These are phyloP conservation scores for Doris montereyensis DNA, from an alignment of 2,888 invertebrate genomes.

Conservation along the genomic window DNA sequence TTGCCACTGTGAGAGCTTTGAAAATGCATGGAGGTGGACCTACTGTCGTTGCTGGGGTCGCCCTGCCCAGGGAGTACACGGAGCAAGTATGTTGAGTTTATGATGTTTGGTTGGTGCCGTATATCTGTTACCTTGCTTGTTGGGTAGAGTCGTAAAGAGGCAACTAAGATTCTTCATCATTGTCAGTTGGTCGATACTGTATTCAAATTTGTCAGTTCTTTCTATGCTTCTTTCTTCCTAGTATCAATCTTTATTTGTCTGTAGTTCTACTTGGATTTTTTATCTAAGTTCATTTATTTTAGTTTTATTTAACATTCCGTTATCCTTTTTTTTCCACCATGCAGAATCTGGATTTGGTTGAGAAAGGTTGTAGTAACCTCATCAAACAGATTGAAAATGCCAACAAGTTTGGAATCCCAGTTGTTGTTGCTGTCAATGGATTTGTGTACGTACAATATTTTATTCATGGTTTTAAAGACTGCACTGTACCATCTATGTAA, in stretches of 20 bases:
- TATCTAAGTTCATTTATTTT: too few species aligned
- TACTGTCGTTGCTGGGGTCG: constrained; percentile 85
- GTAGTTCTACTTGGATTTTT: too few species aligned
- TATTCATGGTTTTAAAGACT: too few species aligned
- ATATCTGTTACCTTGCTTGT: too few species aligned
- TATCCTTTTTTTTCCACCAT: constrained; percentile 42
- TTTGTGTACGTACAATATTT: constrained; percentile 82
- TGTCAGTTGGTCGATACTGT: too few species aligned
- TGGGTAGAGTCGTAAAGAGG: too few species aligned
- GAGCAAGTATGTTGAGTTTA: constrained; percentile 72
- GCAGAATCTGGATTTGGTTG: constrained; percentile 87
- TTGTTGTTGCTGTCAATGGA: constrained; percentile 92
- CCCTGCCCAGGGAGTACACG: constrained; percentile 86
- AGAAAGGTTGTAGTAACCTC: constrained; percentile 90
- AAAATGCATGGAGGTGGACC: constrained; percentile 99
- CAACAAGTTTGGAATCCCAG: constrained; percentile 89
- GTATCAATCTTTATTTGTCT: too few species aligned
- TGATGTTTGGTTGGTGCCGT: not conserved
- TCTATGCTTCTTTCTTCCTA: too few species aligned
- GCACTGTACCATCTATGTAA: too few species aligned
- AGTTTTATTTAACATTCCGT: too few species aligned
- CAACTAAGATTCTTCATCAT: too few species aligned
- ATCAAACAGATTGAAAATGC: constrained; percentile 95
- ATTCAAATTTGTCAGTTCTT: too few species aligned
- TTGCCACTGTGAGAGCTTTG: constrained; percentile 92